Conservation (phyloP, 2,888 invertebrate species). For the Rambutsinella grinnellia region DNA sequence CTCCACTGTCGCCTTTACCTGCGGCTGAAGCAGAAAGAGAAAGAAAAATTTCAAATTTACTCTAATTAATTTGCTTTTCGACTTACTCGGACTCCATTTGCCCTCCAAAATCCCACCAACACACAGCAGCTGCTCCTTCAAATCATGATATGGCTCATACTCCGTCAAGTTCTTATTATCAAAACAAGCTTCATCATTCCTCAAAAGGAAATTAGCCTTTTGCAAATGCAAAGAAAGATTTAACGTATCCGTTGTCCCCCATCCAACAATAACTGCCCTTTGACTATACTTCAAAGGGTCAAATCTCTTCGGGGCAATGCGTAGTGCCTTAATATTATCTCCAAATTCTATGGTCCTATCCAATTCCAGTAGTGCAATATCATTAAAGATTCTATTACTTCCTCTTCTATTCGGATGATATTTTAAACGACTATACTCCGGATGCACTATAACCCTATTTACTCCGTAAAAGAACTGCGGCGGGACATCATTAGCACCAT, state of each 20-base stretch:
- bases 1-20: constrained; percentile 8
- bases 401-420: neutral
- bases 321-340: constrained; percentile 17
- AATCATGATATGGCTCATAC: no score
- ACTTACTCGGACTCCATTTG: neutral
- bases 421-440: constrained; percentile 4
- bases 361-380: constrained; percentile 21
- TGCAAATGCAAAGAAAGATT: constrained; percentile 7
- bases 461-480: constrained; percentile 11
- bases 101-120: constrained; percentile 24
- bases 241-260: constrained; percentile 34
- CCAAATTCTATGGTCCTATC: constrained; percentile 18
- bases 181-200: constrained; percentile 6
- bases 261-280: constrained; percentile 26
- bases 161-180: no score
- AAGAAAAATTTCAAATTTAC: no score
- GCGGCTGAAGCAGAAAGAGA: no score
- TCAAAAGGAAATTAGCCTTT: constrained; percentile 24
- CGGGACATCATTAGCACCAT: neutral
- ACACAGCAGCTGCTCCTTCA: constrained; percentile 17
- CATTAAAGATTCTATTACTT: neutral
- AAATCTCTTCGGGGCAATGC: constrained; percentile 29
- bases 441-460: neutral
- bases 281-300: constrained; percentile 7
- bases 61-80: no score